Conservation (phyloP, 1,140 invertebrate genomes). For the Drosophila ananassae region DNA sequence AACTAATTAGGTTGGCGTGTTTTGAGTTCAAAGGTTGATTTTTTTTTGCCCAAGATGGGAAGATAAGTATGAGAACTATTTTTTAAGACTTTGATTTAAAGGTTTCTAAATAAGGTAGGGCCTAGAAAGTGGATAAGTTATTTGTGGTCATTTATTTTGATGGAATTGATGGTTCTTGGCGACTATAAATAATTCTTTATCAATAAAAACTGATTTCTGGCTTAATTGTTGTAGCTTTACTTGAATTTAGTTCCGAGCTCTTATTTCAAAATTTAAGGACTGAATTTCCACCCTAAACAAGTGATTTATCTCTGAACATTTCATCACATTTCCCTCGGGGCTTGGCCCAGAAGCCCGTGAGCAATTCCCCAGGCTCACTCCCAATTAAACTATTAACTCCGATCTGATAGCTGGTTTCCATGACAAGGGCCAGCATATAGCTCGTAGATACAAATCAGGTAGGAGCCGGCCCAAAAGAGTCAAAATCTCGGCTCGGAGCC, state of each 20-base stretch:
- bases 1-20: background rate
- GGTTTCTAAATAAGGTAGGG: too few species aligned
- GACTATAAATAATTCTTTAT: background rate
- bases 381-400: conserved; percentile 76
- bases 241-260: background rate
- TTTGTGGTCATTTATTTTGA: background rate
- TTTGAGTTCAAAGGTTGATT: background rate
- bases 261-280: background rate
- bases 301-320: conserved; percentile 8
- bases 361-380: conserved; percentile 36
- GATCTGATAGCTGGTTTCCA: conserved; percentile 60
- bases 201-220: background rate
- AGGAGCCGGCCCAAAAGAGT: conserved; percentile 3
- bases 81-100: too few species aligned
- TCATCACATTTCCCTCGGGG: conserved; percentile 37
- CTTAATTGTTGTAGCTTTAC: background rate
- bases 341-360: conserved; percentile 1
- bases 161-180: too few species aligned
- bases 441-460: conserved; percentile 40
- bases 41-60: background rate
- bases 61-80: background rate
- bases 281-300: background rate
- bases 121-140: background rate
- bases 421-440: conserved; percentile 31
- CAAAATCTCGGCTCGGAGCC: conserved; percentile 32